Percentiles rank a stretch among this genome's conserved stretches.
These are phyloP conservation scores for Gadus macrocephalus DNA, from an alignment of 2,113 vertebrate genomes.

Conservation along the genomic window DNA sequence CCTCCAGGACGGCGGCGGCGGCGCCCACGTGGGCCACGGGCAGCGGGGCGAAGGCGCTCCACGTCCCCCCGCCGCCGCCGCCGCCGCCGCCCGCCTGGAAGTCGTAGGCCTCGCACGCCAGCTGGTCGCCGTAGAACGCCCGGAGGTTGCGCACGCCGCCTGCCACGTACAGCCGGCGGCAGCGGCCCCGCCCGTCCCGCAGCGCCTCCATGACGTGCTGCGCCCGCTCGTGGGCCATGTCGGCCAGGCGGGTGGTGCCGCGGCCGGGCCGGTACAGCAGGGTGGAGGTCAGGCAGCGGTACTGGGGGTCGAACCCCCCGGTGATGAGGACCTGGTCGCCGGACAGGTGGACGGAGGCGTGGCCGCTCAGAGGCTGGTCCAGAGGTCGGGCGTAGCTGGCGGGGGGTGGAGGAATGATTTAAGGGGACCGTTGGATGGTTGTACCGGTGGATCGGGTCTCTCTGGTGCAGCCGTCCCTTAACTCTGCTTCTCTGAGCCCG, in stretches of 20 bases:
- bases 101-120: constrained; percentile 66
- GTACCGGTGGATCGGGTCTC: too few relatives aligned
- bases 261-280: constrained; percentile 66
- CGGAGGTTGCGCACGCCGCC: constrained; percentile 68
- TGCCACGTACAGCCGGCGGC: constrained; percentile 52
- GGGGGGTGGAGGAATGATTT: too few relatives aligned
- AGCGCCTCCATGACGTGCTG: constrained; percentile 73
- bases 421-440: too few relatives aligned
- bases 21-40: constrained; percentile 65
- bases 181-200: background rate
- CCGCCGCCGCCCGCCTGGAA: background rate
- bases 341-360: constrained; percentile 38
- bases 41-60: constrained; percentile 54
- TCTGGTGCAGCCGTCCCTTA: too few relatives aligned
- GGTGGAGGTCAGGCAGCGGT: constrained; percentile 63
- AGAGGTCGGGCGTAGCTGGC: constrained; percentile 58
- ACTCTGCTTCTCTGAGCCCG: too few relatives aligned
- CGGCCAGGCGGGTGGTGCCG: constrained; percentile 57
- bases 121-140: constrained; percentile 67
- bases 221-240: constrained; percentile 66
- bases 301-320: constrained; percentile 69
- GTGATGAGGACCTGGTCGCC: constrained; percentile 65
- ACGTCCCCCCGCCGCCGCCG: constrained; percentile 32
- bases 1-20: constrained; percentile 67
- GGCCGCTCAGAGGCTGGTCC: constrained; percentile 67